Percentiles rank a stretch among this genome's conserved stretches.
Conservation (phyloP, 2,797 vertebrate species). For the Spheniscus humboldti region DNA sequence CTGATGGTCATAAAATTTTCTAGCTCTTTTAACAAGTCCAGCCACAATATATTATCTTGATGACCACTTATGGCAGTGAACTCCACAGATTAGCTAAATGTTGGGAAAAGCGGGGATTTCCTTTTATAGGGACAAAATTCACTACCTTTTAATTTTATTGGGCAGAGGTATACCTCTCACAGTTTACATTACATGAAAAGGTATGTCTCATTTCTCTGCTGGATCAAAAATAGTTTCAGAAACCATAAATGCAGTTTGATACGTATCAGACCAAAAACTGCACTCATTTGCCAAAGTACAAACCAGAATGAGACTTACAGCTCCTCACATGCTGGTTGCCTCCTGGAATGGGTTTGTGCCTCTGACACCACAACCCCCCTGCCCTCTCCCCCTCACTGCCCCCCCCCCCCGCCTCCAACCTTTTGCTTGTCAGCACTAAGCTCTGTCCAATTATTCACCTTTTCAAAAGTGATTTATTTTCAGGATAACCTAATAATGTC, state of each 20-base stretch:
- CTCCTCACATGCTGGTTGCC: background rate
- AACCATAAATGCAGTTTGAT: background rate
- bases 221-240: slow-evolving; percentile 25
- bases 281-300: background rate
- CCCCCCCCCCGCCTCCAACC: background rate
- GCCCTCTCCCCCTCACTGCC: background rate
- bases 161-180: background rate
- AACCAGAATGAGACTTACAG: background rate
- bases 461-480: slow-evolving; percentile 71
- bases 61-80: background rate
- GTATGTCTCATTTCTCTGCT: slow-evolving; percentile 2
- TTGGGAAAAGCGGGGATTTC: background rate
- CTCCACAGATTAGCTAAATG: slow-evolving; percentile 11
- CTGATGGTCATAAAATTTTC: background rate
- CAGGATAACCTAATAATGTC: slow-evolving; percentile 66
- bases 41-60: slow-evolving; percentile 9
- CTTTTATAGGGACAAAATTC: slow-evolving; percentile 28
- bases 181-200: background rate
- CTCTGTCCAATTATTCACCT: slow-evolving; percentile 65
- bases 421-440: slow-evolving; percentile 59
- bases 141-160: slow-evolving; percentile 28
- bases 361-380: background rate
- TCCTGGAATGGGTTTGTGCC: background rate
- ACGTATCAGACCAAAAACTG: background rate
- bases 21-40: background rate